phyloP scores from a whole-genome alignment of 1,140 invertebrate genomes.

The Mya arenaria region DNA sequence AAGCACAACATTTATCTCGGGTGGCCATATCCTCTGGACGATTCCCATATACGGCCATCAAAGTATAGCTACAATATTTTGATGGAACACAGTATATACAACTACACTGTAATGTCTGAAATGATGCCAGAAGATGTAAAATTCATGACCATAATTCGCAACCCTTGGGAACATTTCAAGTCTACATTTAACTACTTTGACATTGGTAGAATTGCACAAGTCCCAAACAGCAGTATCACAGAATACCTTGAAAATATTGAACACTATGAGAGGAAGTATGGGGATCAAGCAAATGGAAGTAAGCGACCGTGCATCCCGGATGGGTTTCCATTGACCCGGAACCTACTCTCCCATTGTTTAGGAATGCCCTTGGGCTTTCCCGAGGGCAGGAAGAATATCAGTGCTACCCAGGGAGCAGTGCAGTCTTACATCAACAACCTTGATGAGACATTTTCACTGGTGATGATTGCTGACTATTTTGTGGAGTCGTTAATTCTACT shows the following conservation, averaged over 20 bases:
- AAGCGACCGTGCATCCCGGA: constrained; percentile 73
- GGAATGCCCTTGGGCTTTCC: constrained; percentile 77
- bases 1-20: constrained; percentile 65
- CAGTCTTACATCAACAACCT: constrained; percentile 64
- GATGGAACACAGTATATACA: constrained; percentile 68
- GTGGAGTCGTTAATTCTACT: constrained; percentile 83
- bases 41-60: constrained; percentile 58
- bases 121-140: constrained; percentile 66
- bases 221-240: constrained; percentile 48
- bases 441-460: constrained; percentile 80
- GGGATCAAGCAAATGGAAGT: constrained; percentile 51
- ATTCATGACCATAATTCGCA: constrained; percentile 66
- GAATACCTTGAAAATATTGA: constrained; percentile 72
- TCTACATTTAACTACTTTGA: constrained; percentile 67
- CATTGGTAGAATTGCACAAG: constrained; percentile 39
- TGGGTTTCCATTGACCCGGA: constrained; percentile 74
- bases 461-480: constrained; percentile 84
- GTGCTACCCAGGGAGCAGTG: constrained; percentile 49
- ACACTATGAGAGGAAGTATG: constrained; percentile 73
- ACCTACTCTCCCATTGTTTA: constrained; percentile 74
- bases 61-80: constrained; percentile 65
- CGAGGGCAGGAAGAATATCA: constrained; percentile 59
- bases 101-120: constrained; percentile 54
- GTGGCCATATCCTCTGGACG: constrained; percentile 71
- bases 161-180: constrained; percentile 65